phyloP scores from a whole-genome alignment of 1,140 invertebrate species.

The Lordiphosa stackelbergi region DNA sequence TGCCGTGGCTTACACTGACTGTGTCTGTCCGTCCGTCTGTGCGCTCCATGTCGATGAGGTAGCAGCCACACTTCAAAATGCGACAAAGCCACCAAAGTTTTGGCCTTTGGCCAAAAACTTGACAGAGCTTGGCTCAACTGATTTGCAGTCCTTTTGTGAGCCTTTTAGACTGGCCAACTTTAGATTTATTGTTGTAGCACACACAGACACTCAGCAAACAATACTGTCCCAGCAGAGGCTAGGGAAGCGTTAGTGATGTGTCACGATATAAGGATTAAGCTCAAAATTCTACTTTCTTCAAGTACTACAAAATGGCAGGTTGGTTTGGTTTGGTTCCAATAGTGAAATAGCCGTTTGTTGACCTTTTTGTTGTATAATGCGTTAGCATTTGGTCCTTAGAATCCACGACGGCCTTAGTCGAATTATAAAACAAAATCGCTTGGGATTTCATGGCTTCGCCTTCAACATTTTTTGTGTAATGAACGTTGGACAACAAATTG shows the following conservation, averaged over 20 bases:
- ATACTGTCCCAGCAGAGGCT: background rate
- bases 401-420: no score
- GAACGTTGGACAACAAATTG: no score
- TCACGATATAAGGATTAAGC: conserved; percentile 22
- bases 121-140: conserved; percentile 53
- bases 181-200: conserved; percentile 52
- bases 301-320: no score
- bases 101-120: conserved; percentile 61
- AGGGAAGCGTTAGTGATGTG: background rate
- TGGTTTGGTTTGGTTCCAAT: no score
- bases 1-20: conserved; percentile 14
- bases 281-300: conserved; percentile 1
- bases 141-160: conserved; percentile 41
- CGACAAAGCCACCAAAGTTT: conserved; percentile 61
- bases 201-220: background rate
- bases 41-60: conserved; percentile 24
- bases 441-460: no score
- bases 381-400: no score
- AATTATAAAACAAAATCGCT: no score
- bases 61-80: conserved; percentile 29
- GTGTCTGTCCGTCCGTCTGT: conserved; percentile 11
- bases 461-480: no score
- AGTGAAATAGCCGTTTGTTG: no score
- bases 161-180: conserved; percentile 34
- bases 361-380: no score